Conservation (phyloP, 1,140 invertebrate genomes). For the Megalopta genalis region DNA sequence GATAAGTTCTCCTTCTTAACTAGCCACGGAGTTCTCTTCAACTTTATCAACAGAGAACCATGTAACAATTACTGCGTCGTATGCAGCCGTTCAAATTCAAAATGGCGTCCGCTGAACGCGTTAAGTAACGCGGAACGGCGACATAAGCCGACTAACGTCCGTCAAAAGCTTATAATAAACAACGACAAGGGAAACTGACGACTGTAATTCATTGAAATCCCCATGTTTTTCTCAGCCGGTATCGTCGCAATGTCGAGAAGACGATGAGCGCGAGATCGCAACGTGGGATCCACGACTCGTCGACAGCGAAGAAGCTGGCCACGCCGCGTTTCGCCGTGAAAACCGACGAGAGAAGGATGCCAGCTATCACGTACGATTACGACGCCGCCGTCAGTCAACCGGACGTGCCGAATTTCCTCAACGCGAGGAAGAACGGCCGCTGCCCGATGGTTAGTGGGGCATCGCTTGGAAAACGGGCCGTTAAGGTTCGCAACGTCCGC, state of each 20-base stretch:
- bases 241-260: slow-evolving; percentile 48
- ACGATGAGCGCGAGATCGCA: slow-evolving; percentile 54
- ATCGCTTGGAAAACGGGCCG: slow-evolving; percentile 13
- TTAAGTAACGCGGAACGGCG: too few relatives aligned
- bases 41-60: too few relatives aligned
- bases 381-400: slow-evolving; percentile 54
- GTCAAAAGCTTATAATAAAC: too few relatives aligned
- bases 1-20: too few relatives aligned
- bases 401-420: slow-evolving; percentile 44
- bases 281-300: slow-evolving; percentile 30
- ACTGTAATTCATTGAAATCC: background rate
- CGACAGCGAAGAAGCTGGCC: slow-evolving; percentile 1
- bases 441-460: slow-evolving; percentile 23
- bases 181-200: too few relatives aligned
- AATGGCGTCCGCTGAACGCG: too few relatives aligned
- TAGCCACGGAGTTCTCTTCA: too few relatives aligned
- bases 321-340: background rate
- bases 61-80: too few relatives aligned
- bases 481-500: background rate
- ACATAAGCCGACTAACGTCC: too few relatives aligned
- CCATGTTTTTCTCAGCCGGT: slow-evolving; percentile 15
- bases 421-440: slow-evolving; percentile 9
- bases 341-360: slow-evolving; percentile 16
- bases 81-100: too few relatives aligned
- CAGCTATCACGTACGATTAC: slow-evolving; percentile 45